Evolutionary conservation across 2,888 invertebrate genomes (phyloP).

Genomic region (Macrosiphum euphorbiae): DNA sequence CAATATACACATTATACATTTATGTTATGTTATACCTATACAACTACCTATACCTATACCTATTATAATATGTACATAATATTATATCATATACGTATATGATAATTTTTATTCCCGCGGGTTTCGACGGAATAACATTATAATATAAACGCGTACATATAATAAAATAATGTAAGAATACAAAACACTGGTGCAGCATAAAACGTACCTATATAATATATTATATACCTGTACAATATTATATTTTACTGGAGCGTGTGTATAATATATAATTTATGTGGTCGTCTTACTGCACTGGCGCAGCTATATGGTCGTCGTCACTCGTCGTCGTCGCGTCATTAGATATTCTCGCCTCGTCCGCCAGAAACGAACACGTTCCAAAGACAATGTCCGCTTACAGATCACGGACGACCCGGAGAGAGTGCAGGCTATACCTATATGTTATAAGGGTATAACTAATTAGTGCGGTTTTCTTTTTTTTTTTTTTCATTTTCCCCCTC

Average conservation of each 20-base stretch:
- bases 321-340: neutral
- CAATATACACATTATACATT: neutral
- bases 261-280: neutral
- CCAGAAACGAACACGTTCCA: neutral
- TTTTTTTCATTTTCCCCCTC: neutral
- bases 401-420: neutral
- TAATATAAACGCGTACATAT: neutral
- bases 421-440: neutral
- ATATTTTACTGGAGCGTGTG: neutral
- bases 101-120: neutral
- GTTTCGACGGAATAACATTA: neutral
- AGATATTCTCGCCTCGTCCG: constrained; percentile 10
- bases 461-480: neutral
- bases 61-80: too few relatives aligned
- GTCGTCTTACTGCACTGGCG: neutral
- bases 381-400: neutral
- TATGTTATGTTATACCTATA: neutral
- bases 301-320: neutral
- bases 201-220: neutral
- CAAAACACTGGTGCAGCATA: neutral
- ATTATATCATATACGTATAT: neutral
- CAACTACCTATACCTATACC: neutral
- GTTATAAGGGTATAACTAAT: neutral
- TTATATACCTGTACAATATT: neutral
- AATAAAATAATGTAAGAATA: neutral